phyloP scores from a whole-genome alignment of 2,888 invertebrate genomes.

The Eupelmus urozonus region DNA sequence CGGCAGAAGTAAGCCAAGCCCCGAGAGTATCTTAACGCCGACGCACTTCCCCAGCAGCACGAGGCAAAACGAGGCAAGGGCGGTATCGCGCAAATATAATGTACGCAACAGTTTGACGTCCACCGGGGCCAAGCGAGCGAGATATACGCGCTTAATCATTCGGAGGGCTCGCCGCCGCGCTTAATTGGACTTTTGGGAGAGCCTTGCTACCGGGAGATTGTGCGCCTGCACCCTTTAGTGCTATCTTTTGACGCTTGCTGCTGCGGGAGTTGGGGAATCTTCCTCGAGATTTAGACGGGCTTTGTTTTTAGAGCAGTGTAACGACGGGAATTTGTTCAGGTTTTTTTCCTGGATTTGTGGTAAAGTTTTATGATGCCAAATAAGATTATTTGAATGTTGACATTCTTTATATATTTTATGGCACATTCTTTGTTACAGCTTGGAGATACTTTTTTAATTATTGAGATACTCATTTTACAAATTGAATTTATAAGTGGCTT shows the following conservation, averaged over 20 bases:
- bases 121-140: conserved; percentile 8
- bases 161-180: background rate
- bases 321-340: too few relatives aligned
- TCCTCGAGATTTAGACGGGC: background rate
- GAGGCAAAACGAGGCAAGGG: background rate
- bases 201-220: background rate
- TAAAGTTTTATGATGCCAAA: too few relatives aligned
- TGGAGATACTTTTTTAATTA: too few relatives aligned
- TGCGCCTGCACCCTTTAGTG: background rate
- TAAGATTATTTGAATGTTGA: too few relatives aligned
- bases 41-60: background rate
- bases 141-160: conserved; percentile 34
- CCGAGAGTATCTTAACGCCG: background rate
- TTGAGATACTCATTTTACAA: background rate
- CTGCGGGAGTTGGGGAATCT: background rate
- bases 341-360: too few relatives aligned
- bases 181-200: conserved; percentile 35
- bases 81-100: background rate
- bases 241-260: background rate
- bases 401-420: too few relatives aligned
- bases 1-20: conserved; percentile 1
- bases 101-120: conserved; percentile 33
- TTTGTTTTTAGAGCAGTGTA: background rate
- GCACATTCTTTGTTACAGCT: too few relatives aligned
- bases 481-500: background rate